Conservation (phyloP, 2,113 vertebrate species). For the Pycnonotus jocosus region DNA sequence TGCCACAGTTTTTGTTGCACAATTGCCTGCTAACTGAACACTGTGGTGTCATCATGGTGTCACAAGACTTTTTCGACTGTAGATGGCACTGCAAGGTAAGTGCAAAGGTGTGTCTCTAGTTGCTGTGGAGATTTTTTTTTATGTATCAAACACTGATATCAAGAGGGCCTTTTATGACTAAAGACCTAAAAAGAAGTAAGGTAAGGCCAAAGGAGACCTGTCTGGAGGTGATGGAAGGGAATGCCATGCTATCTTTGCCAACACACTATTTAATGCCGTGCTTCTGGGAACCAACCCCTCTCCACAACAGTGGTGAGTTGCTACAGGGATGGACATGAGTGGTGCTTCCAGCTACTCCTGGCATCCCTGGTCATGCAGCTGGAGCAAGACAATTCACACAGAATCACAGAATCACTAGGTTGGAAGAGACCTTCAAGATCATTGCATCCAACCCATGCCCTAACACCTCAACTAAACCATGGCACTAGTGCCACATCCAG, state of each 20-base stretch:
- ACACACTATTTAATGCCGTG: background rate
- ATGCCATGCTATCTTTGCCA: background rate
- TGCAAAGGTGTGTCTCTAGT: background rate
- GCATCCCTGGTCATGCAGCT: background rate
- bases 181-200: background rate
- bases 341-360: background rate
- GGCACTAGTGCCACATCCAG: background rate
- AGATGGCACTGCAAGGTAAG: slow-evolving; percentile 41
- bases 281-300: background rate
- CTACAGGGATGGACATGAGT: background rate
- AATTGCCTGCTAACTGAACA: background rate
- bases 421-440: background rate
- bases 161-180: background rate
- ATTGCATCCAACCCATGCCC: background rate
- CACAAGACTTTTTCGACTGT: background rate
- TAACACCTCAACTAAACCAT: background rate
- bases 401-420: background rate
- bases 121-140: background rate
- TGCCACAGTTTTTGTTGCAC: background rate
- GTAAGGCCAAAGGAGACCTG: background rate
- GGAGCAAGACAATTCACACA: background rate
- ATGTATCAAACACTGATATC: background rate
- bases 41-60: background rate
- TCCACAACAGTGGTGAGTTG: background rate
- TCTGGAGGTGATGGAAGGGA: background rate